Conservation (phyloP, 2,888 invertebrate species). For the Nysson spinosus region DNA sequence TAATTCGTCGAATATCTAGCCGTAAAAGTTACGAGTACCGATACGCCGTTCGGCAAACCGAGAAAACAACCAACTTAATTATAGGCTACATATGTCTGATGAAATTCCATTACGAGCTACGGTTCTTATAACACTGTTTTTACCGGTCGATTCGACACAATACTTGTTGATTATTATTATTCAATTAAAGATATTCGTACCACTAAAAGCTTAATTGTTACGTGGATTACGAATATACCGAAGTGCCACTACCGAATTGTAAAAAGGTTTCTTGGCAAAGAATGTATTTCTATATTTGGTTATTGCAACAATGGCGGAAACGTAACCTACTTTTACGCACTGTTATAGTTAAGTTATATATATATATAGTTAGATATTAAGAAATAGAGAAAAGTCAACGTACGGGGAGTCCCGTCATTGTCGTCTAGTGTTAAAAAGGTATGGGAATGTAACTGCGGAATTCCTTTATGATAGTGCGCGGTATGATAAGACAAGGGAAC, state of each 20-base stretch:
- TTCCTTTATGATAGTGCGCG: constrained; percentile 1
- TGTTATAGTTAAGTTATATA: neutral
- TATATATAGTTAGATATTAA: too few species aligned
- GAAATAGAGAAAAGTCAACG: too few species aligned
- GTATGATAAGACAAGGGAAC: constrained; percentile 28
- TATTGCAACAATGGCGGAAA: neutral
- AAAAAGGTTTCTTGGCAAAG: too few species aligned
- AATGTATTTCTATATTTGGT: neutral
- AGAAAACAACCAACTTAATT: constrained; percentile 39
- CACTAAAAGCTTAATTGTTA: neutral
- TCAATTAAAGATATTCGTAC: constrained; percentile 28
- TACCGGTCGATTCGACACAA: neutral
- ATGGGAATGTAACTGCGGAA: constrained; percentile 2
- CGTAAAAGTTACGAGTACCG: constrained; percentile 14
- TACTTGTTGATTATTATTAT: constrained; percentile 25
- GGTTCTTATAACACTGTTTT: neutral
- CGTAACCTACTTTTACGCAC: too few species aligned
- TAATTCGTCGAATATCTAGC: constrained; percentile 35
- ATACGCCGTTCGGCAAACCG: neutral
- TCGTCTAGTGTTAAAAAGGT: neutral
- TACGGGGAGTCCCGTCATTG: too few species aligned
- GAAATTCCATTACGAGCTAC: constrained; percentile 18
- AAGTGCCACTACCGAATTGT: too few species aligned
- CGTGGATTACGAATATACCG: neutral
- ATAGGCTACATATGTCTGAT: constrained; percentile 32